Conservation (phyloP, 2,888 invertebrate genomes). For the Aplocera efformata region DNA sequence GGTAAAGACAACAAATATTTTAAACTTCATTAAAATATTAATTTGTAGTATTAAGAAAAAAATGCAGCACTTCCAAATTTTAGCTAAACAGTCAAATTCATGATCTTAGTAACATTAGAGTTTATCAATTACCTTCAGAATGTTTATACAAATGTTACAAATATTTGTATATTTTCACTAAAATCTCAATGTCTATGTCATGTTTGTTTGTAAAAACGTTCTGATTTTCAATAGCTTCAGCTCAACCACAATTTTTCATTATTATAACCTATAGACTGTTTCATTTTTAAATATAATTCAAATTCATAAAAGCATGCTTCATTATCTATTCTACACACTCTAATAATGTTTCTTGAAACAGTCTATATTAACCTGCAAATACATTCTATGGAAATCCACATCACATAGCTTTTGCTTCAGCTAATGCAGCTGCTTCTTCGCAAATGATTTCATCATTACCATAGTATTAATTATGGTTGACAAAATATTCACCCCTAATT, state of each 20-base stretch:
- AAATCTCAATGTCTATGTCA: conserved; percentile 19
- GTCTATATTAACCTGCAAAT: conserved; percentile 40
- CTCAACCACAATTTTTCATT: conserved; percentile 45
- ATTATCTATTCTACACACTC: conserved; percentile 23
- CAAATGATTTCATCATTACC: conserved; percentile 38
- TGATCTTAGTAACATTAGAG: conserved; percentile 13
- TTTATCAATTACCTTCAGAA: conserved; percentile 23
- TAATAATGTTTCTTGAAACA: conserved; percentile 40
- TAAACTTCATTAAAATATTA: too few relatives aligned
- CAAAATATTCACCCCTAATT: conserved; percentile 25
- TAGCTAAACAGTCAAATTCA: conserved; percentile 6
- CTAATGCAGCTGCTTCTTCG: conserved; percentile 70
- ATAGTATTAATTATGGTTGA: conserved; percentile 25
- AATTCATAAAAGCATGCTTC: conserved; percentile 28
- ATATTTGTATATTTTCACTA: conserved; percentile 19
- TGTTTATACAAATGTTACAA: conserved; percentile 20
- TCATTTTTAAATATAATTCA: conserved; percentile 36
- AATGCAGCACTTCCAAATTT: too few relatives aligned
- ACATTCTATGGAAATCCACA: conserved; percentile 21
- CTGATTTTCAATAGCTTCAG: conserved; percentile 43
- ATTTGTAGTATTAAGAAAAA: too few relatives aligned
- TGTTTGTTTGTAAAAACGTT: conserved; percentile 36
- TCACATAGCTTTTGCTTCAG: conserved; percentile 60
- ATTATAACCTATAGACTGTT: conserved; percentile 66
- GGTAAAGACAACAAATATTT: too few relatives aligned